Evolutionary conservation across 2,888 invertebrate species (phyloP), one percentile per base, ranked within the genome.

Genomic region (Tubulanus polymorphus): DNA sequence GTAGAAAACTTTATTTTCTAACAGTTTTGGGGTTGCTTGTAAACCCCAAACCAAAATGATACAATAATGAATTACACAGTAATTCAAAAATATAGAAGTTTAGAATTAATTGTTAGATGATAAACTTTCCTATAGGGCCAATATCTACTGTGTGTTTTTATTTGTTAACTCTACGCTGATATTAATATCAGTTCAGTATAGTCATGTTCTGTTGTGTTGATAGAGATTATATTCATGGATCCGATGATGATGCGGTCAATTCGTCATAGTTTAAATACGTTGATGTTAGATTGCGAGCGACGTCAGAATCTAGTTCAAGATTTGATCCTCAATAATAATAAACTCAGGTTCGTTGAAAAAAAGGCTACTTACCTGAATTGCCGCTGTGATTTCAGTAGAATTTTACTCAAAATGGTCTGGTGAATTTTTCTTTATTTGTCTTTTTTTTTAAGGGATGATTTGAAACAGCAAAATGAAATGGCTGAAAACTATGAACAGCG

Each of bases 321-420:
- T 53, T 65, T 75, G 37, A 69, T 74, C 27, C 55, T 65, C 8
- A 67, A 67, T 45, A 74, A 73, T 56, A 69, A 68, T 50, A 65
- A 69, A 28, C 63, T 74, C n/a, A 72, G 68, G 74, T 74, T 56
- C 61, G 65, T 53, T n/a, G n/a, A n/a, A n/a, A n/a, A n/a, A n/a
- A n/a, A n/a, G n/a, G n/a, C n/a, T n/a, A n/a, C 12, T n/a, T n/a
- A n/a, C n/a, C n/a, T n/a, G n/a, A n/a, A n/a, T n/a, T n/a, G n/a
- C n/a, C n/a, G n/a, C n/a, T n/a, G n/a, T n/a, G n/a, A n/a, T n/a
- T n/a, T n/a, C n/a, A n/a, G n/a, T n/a, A n/a, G n/a, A n/a, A n/a
- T n/a, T n/a, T n/a, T n/a, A n/a, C n/a, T n/a, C n/a, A n/a, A n/a
- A n/a, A n/a, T n/a, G n/a, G n/a, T n/a, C n/a, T n/a, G n/a, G n/a